Evolutionary conservation across 2,888 invertebrate genomes (phyloP).

Genomic region (Acheta domesticus): DNA sequence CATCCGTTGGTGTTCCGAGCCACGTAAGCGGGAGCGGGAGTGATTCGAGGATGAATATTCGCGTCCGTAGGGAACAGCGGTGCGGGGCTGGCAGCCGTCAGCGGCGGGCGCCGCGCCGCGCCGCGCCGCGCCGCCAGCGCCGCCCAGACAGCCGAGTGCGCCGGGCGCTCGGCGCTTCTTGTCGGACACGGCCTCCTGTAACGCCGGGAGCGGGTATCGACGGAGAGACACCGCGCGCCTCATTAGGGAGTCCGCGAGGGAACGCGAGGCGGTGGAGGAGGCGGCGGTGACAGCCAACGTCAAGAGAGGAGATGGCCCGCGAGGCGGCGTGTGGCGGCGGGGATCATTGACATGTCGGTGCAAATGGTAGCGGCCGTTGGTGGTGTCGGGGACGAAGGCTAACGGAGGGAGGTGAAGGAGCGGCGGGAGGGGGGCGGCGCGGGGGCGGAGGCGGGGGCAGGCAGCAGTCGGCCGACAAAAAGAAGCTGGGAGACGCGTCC

Average conservation of each 20-base stretch:
- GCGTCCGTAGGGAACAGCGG: too few relatives aligned
- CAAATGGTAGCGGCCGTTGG: conserved; percentile 11
- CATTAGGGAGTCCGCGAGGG: background rate
- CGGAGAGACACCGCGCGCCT: background rate
- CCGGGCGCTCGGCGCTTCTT: background rate
- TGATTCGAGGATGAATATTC: too few relatives aligned
- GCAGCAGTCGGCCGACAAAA: conserved; percentile 22
- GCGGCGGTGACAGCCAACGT: background rate
- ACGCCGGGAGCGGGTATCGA: background rate
- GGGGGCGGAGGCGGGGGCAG: background rate
- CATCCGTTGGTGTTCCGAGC: too few relatives aligned
- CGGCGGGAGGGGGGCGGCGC: conserved; percentile 23
- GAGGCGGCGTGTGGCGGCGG: background rate
- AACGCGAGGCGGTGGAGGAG: background rate
- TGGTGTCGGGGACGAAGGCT: background rate
- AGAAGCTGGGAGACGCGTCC: conserved; percentile 20
- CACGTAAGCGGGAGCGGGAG: too few relatives aligned
- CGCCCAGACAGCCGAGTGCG: too few relatives aligned
- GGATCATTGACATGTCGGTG: too few relatives aligned
- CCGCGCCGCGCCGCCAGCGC: too few relatives aligned
- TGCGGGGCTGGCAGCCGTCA: too few relatives aligned
- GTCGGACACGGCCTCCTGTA: background rate
- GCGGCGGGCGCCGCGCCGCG: too few relatives aligned
- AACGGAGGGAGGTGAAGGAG: background rate
- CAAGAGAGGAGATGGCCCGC: background rate